Base-by-base conservation (phyloP, 2,888 invertebrate genomes). In the Monochamus alternatus region DNA sequence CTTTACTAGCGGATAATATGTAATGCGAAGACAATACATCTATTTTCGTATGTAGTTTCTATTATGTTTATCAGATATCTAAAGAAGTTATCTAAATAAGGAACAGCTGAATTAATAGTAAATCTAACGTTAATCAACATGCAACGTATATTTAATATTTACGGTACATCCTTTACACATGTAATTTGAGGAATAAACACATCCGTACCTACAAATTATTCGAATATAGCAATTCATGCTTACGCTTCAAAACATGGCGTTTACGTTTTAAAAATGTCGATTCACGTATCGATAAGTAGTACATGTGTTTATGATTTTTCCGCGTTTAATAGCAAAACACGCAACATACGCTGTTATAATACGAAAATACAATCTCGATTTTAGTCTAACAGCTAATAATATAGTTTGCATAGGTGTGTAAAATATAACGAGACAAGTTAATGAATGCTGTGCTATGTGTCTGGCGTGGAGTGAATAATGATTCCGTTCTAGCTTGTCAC, bases 301-400 rank as follows among this genome's bases (percentile, higher is more conserved):
- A 63, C 71, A 71, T 52, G 38, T 52, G 71, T 71, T 71, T 63
- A 63, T 52, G 43, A 55, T 55, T 71, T 71, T 66, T 68, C 38
- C 5, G 38, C 59, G 14, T 68, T 51, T 51, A 43, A 8, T 32
- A 51, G 55, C 52, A 12, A 22, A 30, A 22, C 71, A 71, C 63
- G 71, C 71, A 64, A 71, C 52, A 63, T 30, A 22, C 51, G 71
- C 62, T 63, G 22, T 38, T 47, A 64, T 52, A 55, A 71, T 32
- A 47, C 43, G 32, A 14, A 14, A 43, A 31, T 47, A 47, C 31
- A 22, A 47, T 55, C 62, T 64, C 38, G 5, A 52, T 38, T 63
- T 71, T 71, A 43, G 51, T 63, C 63, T 52, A 67, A 71, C 30
- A 52, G 52, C 63, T 71, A 71, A 60, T 63, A 71, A 51, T 63